Base-by-base conservation (phyloP, 2,888 invertebrate species). In the Athetis lepigone region DNA sequence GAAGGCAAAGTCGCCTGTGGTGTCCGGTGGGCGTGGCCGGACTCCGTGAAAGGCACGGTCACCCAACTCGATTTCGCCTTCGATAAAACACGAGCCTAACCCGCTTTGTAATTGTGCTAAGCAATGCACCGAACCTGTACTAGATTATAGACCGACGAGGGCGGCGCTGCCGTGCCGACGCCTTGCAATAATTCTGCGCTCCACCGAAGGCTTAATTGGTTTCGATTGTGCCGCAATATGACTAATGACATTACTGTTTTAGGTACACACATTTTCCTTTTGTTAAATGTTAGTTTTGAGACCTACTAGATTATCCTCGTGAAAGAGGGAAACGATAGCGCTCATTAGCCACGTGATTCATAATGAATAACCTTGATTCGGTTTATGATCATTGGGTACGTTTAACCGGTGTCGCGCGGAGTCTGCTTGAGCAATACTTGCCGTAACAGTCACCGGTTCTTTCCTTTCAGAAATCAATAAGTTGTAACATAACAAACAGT, bases 1-100 rank as follows among this genome's bases (percentile, higher is more conserved):
- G 86, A 86, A 88, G 84, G 86, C 81, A 77, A 83, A 81, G 82
- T 79, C 72, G 79, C 77, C 72, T 63, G 77, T 78, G 78, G 85
- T 83, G 88, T 86, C 84, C 83, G 84, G 83, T 85, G 83, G 90
- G 89, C 85, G 88, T 85, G 88, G 77, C 80, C 80, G 83, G 86
- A 84, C 85, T 77, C 86, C 81, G 93, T 89, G 92, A 92, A 93
- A 92, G 92, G 92, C 87, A 85, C 85, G 88, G 89, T 88, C 88
- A 85, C 85, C 86, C 77, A 85, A 88, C 85, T 85, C 84, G 89
- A 90, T 90, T 86, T 88, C 83, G 88, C 88, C 88, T 88, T 89
- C 87, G 89, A 91, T 91, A 92, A 87, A 84, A 81, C 79, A 82
- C 84, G 79, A 80, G 81, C 81, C 80, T 61, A 76, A 70, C 79